Percentiles rank a stretch among this genome's conserved stretches.
phyloP scores from a whole-genome alignment of 2,113 vertebrate genomes.

The Hassar affinis region DNA sequence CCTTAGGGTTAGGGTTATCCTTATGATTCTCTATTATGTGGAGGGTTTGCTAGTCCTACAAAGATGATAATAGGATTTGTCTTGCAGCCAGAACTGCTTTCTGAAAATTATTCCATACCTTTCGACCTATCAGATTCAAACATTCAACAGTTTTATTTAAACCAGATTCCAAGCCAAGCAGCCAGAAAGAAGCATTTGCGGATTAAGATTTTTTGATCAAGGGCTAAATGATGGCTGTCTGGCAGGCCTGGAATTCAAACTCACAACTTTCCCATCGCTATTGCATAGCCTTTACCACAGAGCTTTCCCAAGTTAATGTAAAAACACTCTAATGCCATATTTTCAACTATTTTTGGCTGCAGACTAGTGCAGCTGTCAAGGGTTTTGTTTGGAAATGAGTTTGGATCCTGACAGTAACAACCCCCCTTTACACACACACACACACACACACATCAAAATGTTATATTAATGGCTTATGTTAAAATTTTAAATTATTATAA shows the following conservation, averaged over 20 bases:
- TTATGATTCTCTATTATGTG: background rate
- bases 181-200: background rate
- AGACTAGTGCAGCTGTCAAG: background rate
- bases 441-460: background rate
- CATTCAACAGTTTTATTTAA: background rate
- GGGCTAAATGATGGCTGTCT: background rate
- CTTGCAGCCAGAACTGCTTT: background rate
- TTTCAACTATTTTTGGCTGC: conserved; percentile 11
- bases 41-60: background rate
- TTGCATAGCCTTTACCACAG: background rate
- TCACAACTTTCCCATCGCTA: conserved; percentile 14
- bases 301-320: background rate
- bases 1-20: background rate
- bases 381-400: conserved; percentile 25
- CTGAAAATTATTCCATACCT: background rate
- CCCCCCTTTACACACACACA: background rate
- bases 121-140: background rate
- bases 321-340: conserved; percentile 13
- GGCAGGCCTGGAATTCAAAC: conserved; percentile 1
- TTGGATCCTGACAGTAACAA: conserved; percentile 10
- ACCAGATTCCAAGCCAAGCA: background rate
- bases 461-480: background rate
- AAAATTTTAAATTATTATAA: background rate
- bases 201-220: conserved; percentile 21
- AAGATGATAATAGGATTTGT: background rate